Evolutionary conservation across 2,888 invertebrate genomes (phyloP).

Genomic region (Tinea trinotella): DNA sequence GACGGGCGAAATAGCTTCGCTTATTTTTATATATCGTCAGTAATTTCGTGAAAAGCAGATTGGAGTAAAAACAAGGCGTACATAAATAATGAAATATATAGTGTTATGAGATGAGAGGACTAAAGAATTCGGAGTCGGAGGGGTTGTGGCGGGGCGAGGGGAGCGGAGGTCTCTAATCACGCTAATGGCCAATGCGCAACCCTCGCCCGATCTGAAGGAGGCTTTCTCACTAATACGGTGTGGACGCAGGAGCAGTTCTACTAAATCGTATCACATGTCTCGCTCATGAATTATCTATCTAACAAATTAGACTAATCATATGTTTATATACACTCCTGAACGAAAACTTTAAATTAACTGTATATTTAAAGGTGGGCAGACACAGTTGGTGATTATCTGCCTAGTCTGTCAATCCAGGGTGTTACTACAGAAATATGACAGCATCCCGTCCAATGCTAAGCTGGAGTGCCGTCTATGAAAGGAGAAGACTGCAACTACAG

Average conservation of each 20-base stretch:
- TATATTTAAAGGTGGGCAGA: no score
- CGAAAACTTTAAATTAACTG: no score
- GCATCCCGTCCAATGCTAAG: no score
- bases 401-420: no score
- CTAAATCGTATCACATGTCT: slow-evolving; percentile 49
- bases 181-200: slow-evolving; percentile 72
- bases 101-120: slow-evolving; percentile 68
- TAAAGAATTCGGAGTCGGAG: slow-evolving; percentile 61
- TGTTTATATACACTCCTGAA: no score
- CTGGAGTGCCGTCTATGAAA: no score
- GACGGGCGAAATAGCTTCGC: not conserved
- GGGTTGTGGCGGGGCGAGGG: slow-evolving; percentile 29
- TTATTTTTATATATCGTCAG: slow-evolving; percentile 20
- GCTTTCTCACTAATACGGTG: slow-evolving; percentile 63
- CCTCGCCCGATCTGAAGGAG: slow-evolving; percentile 31
- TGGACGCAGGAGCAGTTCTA: slow-evolving; percentile 52
- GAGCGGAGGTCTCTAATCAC: slow-evolving; percentile 60
- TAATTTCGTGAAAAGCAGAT: slow-evolving; percentile 50
- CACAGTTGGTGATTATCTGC: no score
- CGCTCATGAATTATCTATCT: not conserved
- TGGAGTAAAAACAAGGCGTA: slow-evolving; percentile 58
- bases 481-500: no score
- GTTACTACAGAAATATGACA: no score
- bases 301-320: not conserved
- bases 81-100: slow-evolving; percentile 71